Percentiles rank a stretch among this genome's conserved stretches.
Evolutionary conservation across 2,888 invertebrate genomes (phyloP).

Genomic region (Cosmorhoe ocellata): DNA sequence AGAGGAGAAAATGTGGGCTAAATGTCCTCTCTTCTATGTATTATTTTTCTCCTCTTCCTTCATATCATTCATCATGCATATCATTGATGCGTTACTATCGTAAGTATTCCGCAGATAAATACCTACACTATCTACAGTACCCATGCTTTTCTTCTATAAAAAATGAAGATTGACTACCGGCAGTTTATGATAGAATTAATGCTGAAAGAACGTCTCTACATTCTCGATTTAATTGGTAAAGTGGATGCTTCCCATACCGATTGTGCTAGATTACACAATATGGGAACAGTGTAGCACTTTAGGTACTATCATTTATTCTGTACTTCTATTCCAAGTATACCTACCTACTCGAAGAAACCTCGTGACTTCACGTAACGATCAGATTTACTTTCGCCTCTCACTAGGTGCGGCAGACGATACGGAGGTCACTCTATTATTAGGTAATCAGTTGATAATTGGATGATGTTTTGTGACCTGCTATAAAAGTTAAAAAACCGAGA

Average conservation of each 20-base stretch:
- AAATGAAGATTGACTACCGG: too few species aligned
- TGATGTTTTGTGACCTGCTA: neutral
- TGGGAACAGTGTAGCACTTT: constrained; percentile 19
- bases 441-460: constrained; percentile 25
- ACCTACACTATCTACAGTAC: too few species aligned
- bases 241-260: constrained; percentile 19
- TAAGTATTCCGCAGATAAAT: too few species aligned
- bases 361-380: constrained; percentile 29
- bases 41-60: too few species aligned
- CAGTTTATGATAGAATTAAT: too few species aligned
- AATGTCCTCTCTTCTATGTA: too few species aligned
- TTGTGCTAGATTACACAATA: constrained; percentile 29
- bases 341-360: constrained; percentile 8
- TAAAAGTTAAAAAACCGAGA: too few species aligned
- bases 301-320: constrained; percentile 12
- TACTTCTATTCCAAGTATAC: constrained; percentile 7
- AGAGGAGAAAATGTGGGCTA: too few species aligned
- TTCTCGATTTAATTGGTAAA: constrained; percentile 14
- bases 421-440: constrained; percentile 37
- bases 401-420: constrained; percentile 48
- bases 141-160: too few species aligned
- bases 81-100: too few species aligned
- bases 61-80: too few species aligned
- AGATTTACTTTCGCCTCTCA: constrained; percentile 63
- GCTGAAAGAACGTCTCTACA: constrained; percentile 8